Evolutionary conservation across 2,797 vertebrate species (phyloP).

Genomic region (Chelon labrosus): DNA sequence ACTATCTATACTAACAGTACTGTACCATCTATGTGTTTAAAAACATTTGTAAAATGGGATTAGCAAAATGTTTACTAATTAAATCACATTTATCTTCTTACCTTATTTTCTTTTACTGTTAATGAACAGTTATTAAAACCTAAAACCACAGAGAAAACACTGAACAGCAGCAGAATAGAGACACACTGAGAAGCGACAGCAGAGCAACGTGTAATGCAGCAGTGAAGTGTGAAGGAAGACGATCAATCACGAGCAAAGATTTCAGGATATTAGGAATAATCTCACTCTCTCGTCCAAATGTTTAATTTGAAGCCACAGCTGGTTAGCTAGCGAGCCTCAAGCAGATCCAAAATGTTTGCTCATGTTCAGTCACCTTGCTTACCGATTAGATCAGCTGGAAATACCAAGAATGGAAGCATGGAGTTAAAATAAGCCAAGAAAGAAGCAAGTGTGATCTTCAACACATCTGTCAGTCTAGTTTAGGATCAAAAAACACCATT

Average conservation of each 20-base stretch:
- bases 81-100: too few species aligned
- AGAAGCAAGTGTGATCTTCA: slow-evolving; percentile 18
- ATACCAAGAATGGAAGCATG: slow-evolving; percentile 3
- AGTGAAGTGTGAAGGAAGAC: slow-evolving; percentile 1
- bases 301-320: not conserved
- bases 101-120: too few species aligned
- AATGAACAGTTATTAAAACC: not conserved
- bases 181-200: not conserved
- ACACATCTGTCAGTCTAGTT: slow-evolving; percentile 9
- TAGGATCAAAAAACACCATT: not conserved
- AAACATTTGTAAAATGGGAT: too few species aligned
- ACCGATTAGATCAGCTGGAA: not conserved
- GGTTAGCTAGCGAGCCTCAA: not conserved
- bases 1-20: too few species aligned
- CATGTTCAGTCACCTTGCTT: not conserved
- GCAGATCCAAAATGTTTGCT: slow-evolving; percentile 21
- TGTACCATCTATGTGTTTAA: too few species aligned
- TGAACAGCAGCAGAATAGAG: slow-evolving; percentile 13
- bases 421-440: not conserved
- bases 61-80: too few species aligned
- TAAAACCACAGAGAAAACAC: slow-evolving; percentile 18
- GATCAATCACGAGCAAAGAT: slow-evolving; percentile 23
- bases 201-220: not conserved
- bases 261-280: not conserved
- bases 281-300: too few species aligned